Percentiles rank a stretch among this genome's conserved stretches.
These are phyloP conservation scores for Erythrocercus mccallii DNA, from an alignment of 2,113 vertebrate genomes.

Conservation along the genomic window DNA sequence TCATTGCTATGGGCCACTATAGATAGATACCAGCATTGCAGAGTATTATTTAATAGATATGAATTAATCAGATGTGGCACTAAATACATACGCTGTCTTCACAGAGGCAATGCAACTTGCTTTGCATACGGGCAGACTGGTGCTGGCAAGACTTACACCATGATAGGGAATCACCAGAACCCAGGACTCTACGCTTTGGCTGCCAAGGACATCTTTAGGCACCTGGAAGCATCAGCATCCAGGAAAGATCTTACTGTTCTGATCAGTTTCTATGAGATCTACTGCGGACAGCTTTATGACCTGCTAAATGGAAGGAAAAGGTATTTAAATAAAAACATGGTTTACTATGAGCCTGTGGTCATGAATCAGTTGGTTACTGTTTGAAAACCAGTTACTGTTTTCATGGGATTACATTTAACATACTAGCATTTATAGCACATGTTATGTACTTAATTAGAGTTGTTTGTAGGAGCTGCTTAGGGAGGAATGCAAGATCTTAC, in stretches of 20 bases:
- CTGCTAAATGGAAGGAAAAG: conserved; percentile 86
- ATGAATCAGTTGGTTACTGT: not conserved
- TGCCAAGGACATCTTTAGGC: conserved; percentile 84
- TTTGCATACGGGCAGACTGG: conserved; percentile 93
- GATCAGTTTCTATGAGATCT: conserved; percentile 95
- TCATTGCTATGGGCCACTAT: not conserved
- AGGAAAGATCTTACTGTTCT: conserved; percentile 71
- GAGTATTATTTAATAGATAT: not conserved
- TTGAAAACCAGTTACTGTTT: not conserved
- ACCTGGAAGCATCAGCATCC: conserved; percentile 70
- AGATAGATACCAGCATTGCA: not conserved
- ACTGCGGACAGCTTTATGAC: conserved; percentile 92
- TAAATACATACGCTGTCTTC: not conserved
- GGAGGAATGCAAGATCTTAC: not conserved
- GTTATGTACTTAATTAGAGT: not conserved
- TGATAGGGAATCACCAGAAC: conserved; percentile 82
- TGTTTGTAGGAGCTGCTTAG: not conserved
- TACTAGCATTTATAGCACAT: not conserved
- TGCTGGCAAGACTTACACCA: conserved; percentile 92
- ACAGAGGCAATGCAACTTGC: conserved; percentile 88
- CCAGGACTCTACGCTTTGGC: conserved; percentile 87
- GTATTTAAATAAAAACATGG: conserved; percentile 46
- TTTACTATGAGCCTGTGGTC: not conserved
- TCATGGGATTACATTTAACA: not conserved
- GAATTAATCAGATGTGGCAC: not conserved